These are phyloP conservation scores for Plutomurus gul DNA, from an alignment of 1,140 invertebrate genomes.

Conservation along the genomic window DNA sequence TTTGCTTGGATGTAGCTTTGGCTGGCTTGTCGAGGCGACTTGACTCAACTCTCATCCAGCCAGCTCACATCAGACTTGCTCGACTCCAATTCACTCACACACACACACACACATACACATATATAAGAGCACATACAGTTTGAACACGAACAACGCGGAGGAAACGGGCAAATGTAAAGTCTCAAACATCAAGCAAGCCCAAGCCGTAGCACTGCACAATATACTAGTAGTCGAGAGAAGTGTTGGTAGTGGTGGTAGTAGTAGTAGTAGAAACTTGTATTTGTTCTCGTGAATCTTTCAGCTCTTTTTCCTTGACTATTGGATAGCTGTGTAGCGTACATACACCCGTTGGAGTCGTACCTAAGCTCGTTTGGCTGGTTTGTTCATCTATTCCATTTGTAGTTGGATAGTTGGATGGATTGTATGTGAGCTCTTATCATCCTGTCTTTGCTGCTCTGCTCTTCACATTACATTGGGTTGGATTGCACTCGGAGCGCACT, in stretches of 20 bases:
- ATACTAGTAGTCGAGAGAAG: background rate
- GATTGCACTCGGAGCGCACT: no score
- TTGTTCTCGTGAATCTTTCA: constrained; percentile 23
- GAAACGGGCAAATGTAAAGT: background rate
- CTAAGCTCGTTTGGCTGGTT: background rate
- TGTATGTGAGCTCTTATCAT: background rate
- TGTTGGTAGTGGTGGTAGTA: no score
- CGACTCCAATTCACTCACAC: background rate
- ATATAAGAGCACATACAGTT: no score
- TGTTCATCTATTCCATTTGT: background rate
- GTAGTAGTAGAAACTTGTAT: background rate
- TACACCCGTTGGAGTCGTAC: background rate
- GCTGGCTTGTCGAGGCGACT: no score
- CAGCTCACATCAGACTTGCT: background rate
- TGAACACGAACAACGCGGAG: background rate
- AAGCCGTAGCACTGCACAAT: background rate
- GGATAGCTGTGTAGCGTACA: background rate
- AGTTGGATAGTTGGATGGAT: background rate
- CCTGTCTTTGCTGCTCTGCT: background rate
- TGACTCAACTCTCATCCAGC: no score
- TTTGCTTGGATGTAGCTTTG: background rate
- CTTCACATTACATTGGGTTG: background rate
- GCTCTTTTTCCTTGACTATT: constrained; percentile 13
- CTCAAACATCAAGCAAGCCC: background rate
- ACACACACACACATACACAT: background rate